Conservation (phyloP, 2,797 vertebrate genomes). For the Sebastes minor region DNA sequence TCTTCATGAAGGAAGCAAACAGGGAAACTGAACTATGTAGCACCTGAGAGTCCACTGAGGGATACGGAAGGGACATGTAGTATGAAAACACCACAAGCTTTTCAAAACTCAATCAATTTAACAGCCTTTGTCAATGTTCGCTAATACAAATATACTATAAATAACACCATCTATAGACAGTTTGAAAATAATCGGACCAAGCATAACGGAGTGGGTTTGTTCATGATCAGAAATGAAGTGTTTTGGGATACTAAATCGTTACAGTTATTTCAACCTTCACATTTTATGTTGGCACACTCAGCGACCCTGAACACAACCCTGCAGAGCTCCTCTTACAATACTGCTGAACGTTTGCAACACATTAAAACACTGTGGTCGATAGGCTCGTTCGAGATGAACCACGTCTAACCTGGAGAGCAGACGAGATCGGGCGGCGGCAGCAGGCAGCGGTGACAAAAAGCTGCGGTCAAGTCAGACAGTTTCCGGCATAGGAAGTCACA, state of each 20-base stretch:
- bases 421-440: no score
- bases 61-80: background rate
- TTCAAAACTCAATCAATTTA: conserved; percentile 3
- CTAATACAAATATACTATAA: conserved; percentile 18
- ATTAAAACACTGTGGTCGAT: background rate
- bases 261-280: background rate
- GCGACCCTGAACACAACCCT: conserved; percentile 12
- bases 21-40: background rate
- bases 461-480: no score
- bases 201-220: background rate
- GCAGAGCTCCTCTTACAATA: background rate
- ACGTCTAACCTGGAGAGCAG: no score
- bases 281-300: conserved; percentile 26
- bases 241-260: background rate
- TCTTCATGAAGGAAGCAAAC: background rate
- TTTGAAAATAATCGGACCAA: background rate
- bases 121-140: background rate
- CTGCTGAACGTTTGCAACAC: background rate
- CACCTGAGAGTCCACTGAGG: conserved; percentile 13
- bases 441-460: no score
- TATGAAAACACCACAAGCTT: conserved; percentile 26
- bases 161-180: conserved; percentile 7
- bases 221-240: background rate
- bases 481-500: no score
- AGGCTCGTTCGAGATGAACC: no score